phyloP scores from a whole-genome alignment of 2,797 vertebrate species.

The Orientallactaga sibirica region DNA sequence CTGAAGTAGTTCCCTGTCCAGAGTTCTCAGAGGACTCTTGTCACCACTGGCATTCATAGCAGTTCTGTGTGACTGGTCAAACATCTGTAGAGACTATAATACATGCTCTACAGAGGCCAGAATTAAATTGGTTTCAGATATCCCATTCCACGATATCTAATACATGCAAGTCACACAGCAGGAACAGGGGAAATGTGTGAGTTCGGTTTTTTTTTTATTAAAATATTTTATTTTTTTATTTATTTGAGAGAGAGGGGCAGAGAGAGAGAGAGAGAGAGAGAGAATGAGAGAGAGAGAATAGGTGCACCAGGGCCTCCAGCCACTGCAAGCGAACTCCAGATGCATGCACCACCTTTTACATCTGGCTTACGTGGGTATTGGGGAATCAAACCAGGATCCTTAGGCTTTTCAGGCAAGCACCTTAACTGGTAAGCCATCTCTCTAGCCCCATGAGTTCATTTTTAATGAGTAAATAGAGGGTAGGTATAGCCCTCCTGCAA shows the following conservation, averaged over 20 bases:
- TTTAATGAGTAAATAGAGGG: neutral
- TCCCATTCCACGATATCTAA: neutral
- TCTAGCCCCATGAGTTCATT: neutral
- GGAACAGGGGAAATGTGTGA: neutral
- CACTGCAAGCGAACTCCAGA: too few species aligned
- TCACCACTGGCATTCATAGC: fast-evolving
- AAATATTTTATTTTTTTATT: too few species aligned
- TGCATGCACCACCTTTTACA: too few species aligned
- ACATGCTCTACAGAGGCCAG: neutral
- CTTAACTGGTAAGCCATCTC: too few species aligned
- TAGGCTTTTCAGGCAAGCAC: too few species aligned
- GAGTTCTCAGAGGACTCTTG: neutral
- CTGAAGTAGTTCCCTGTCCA: neutral
- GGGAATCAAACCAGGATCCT: too few species aligned
- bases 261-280: too few species aligned
- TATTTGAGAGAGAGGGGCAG: too few species aligned
- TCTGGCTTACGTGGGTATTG: too few species aligned
- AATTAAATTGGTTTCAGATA: fast-evolving
- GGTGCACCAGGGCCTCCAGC: too few species aligned
- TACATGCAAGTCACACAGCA: fast-evolving
- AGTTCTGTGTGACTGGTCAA: fast-evolving
- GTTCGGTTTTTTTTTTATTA: too few species aligned
- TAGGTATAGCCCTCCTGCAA: neutral
- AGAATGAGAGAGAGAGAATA: too few species aligned
- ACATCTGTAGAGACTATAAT: neutral